Base-by-base conservation (phyloP, 2,888 invertebrate genomes). In the Drosophila kambysellisi region DNA sequence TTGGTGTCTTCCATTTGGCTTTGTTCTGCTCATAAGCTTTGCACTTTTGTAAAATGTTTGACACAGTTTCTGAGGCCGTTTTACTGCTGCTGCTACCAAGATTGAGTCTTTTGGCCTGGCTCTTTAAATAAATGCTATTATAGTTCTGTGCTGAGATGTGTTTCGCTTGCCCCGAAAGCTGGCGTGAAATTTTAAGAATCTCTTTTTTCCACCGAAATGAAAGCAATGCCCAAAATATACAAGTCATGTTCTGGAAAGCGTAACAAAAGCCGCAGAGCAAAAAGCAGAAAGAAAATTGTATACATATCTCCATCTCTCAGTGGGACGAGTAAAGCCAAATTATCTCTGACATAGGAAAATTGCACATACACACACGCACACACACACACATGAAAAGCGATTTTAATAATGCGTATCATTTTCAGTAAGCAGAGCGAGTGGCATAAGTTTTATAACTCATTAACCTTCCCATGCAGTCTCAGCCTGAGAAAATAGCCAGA, bases 171-270 rank as follows among this genome's bases (percentile, higher is more conserved):
- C 52, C 62, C 67, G 72, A 68, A 77, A 77, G 83, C 81, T 67
- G 72, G 74, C 82, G 70, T 70, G 62, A 81, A 83, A 81, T 75
- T 77, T 69, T 77, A 69, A 76, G 66, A 67, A 56, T 9, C 48
- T 54, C 50, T 52, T 35, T 46, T 30, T 30, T 30, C 7, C 39
- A 25, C 30, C 46, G 57, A 72, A 85, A 85, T 74, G 76, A 88
- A 87, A 88, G 87, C 73, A 68, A 54, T 63, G 67, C 81, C 88
- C 46, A 68, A 88, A 84, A 88, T 70, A 59, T 64, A 59, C 60
- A 72, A 87, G 85, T 85, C 85, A 89, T 85, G 89, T 85, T 85
- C 85, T 85, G 84, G 89, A 85, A 85, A 85, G 85, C 85, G 85
- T 83, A 89, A 85, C 85, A 83, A 83, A 84, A 77, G 71, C 62